These are phyloP conservation scores for Delphinus delphis DNA, from an alignment of 2,113 vertebrate genomes.

Conservation along the genomic window DNA sequence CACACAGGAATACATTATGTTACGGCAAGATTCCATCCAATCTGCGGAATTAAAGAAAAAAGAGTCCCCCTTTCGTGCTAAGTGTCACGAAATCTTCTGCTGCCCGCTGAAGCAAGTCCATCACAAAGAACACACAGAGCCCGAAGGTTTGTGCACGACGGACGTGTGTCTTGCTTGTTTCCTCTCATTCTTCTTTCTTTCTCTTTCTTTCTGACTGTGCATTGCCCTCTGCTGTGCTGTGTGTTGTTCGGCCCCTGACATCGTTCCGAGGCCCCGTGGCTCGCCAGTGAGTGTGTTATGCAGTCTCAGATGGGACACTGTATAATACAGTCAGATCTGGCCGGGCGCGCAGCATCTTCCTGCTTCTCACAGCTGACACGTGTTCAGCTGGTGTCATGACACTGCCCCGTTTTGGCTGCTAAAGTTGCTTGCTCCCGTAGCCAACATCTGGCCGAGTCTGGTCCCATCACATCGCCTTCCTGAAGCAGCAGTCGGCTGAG, in stretches of 20 bases:
- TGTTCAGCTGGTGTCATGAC: conserved; percentile 81
- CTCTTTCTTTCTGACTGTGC: conserved; percentile 74
- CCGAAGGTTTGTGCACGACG: conserved; percentile 97
- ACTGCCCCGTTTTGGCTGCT: conserved; percentile 82
- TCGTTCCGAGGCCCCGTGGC: conserved; percentile 73
- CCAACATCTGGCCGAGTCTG: conserved; percentile 58
- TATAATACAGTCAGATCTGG: conserved; percentile 15
- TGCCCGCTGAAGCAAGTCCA: conserved; percentile 99
- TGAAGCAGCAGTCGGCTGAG: conserved; percentile 77
- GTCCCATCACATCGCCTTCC: conserved; percentile 63
- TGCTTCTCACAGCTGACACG: conserved; percentile 80
- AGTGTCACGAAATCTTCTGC: conserved; percentile 99
- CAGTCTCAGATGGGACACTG: conserved; percentile 70
- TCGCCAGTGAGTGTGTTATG: conserved; percentile 81
- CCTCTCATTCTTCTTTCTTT: conserved; percentile 75
- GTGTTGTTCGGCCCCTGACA: conserved; percentile 80
- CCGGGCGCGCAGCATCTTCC: background rate
- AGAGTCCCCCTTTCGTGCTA: conserved; percentile 99
- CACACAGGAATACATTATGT: conserved; percentile 99
- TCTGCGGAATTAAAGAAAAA: conserved; percentile 99
- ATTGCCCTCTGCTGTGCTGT: conserved; percentile 84
- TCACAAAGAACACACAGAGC: conserved; percentile 98
- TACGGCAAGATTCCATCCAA: conserved; percentile 99
- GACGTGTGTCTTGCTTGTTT: conserved; percentile 87
- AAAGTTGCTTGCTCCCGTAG: conserved; percentile 83